Evolutionary conservation across 1,140 invertebrate genomes (phyloP).

Genomic region (Trissolcus basalis): DNA sequence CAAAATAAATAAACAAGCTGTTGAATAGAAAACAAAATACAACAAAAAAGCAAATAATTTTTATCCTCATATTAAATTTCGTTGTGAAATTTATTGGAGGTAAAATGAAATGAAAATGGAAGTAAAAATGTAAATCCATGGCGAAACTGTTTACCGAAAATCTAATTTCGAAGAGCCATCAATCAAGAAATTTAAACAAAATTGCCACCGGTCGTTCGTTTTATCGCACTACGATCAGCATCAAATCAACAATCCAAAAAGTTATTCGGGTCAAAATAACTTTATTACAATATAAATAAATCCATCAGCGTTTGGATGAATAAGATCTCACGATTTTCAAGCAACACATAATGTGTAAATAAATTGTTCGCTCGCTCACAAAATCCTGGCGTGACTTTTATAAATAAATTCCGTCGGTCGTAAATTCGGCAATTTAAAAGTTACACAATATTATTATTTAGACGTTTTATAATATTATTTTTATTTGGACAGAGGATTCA

Average conservation of each 20-base stretch:
- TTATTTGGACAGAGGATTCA: too few species aligned
- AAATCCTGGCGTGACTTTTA: constrained; percentile 24
- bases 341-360: constrained; percentile 33
- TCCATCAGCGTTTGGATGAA: constrained; percentile 4
- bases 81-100: too few species aligned
- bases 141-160: constrained; percentile 1
- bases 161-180: constrained; percentile 5
- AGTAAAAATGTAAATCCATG: too few species aligned
- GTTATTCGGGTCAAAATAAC: constrained; percentile 29
- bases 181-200: constrained; percentile 31
- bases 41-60: too few species aligned
- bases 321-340: background rate
- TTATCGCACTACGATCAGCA: constrained; percentile 20
- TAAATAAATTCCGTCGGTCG: constrained; percentile 16
- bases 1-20: too few species aligned
- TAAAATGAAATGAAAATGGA: too few species aligned
- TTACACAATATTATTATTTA: too few species aligned
- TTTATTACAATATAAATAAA: constrained; percentile 36
- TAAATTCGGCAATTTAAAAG: too few species aligned
- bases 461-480: too few species aligned
- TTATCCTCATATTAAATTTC: too few species aligned
- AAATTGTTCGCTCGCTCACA: constrained; percentile 28
- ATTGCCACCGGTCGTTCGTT: constrained; percentile 14
- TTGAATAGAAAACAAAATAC: too few species aligned
- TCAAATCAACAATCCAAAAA: constrained; percentile 2